Evolutionary conservation across 2,797 vertebrate genomes (phyloP).

Genomic region (Phyllotis vaccarum): DNA sequence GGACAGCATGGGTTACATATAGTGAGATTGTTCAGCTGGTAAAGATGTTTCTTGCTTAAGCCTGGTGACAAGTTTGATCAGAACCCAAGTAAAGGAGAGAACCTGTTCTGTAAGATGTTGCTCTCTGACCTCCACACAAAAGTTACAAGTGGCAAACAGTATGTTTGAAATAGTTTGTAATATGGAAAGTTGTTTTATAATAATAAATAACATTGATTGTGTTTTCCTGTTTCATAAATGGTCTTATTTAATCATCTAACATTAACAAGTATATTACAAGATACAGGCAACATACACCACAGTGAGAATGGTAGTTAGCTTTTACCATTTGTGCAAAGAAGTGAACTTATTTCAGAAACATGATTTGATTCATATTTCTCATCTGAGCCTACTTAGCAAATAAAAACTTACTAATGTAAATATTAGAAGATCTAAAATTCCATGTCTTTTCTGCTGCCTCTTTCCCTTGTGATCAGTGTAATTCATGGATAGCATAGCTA

Average conservation of each 20-base stretch:
- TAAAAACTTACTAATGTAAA: conserved; percentile 36
- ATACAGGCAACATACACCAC: neutral
- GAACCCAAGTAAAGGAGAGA: neutral
- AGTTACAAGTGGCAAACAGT: neutral
- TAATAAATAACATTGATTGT: neutral
- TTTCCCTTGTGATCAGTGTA: neutral
- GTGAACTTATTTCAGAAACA: conserved; percentile 18
- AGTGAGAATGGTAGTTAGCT: neutral
- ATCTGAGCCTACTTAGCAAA: conserved; percentile 1
- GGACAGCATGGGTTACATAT: neutral
- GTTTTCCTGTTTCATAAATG: conserved; percentile 38
- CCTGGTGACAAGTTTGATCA: neutral
- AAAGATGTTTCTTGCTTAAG: neutral
- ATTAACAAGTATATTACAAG: conserved; percentile 33
- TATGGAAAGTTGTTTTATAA: neutral
- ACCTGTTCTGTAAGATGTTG: neutral
- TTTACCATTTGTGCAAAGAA: conserved; percentile 47
- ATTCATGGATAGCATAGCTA: neutral
- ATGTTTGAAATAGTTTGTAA: conserved; percentile 41
- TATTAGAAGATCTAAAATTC: neutral
- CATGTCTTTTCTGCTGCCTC: neutral
- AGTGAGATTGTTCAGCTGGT: neutral
- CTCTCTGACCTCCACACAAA: neutral
- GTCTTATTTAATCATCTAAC: neutral
- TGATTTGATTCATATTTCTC: neutral